phyloP scores from a whole-genome alignment of 2,797 vertebrate genomes.

The Chaunax sp. region DNA sequence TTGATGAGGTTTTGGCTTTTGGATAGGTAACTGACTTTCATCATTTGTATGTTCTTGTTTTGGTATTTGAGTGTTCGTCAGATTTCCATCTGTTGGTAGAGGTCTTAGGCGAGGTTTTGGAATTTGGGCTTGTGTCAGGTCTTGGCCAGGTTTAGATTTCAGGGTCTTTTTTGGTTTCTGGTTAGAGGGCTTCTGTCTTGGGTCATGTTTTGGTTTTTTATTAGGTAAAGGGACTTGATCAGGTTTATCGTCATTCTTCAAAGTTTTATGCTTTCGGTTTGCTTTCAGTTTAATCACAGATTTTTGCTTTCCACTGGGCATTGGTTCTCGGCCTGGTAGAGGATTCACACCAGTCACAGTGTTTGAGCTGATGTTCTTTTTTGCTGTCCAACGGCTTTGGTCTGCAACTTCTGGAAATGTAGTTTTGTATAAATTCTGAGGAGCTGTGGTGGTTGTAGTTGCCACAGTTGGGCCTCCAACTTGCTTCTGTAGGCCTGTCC shows the following conservation, averaged over 20 bases:
- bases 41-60: slow-evolving; percentile 19
- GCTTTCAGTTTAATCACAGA: slow-evolving; percentile 47
- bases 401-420: slow-evolving; percentile 15
- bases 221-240: slow-evolving; percentile 32
- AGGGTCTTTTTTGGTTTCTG: slow-evolving; percentile 37
- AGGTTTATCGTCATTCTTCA: slow-evolving; percentile 52
- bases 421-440: slow-evolving; percentile 35
- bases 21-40: slow-evolving; percentile 13
- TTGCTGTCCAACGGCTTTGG: slow-evolving; percentile 21
- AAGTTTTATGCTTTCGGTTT: slow-evolving; percentile 34
- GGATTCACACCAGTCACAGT: slow-evolving; percentile 29
- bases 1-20: slow-evolving; percentile 25
- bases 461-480: slow-evolving; percentile 11
- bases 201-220: slow-evolving; percentile 42
- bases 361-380: slow-evolving; percentile 50
- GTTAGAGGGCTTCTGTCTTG: slow-evolving; percentile 38
- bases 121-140: slow-evolving; percentile 16
- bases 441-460: slow-evolving; percentile 24
- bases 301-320: slow-evolving; percentile 35
- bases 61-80: slow-evolving; percentile 12
- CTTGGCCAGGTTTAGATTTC: slow-evolving; percentile 40
- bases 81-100: slow-evolving; percentile 39
- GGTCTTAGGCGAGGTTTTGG: slow-evolving; percentile 38
- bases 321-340: slow-evolving; percentile 26
- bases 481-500: slow-evolving; percentile 9